Conservation (phyloP, 2,113 vertebrate species). For the Oreochromis tanganicae region DNA sequence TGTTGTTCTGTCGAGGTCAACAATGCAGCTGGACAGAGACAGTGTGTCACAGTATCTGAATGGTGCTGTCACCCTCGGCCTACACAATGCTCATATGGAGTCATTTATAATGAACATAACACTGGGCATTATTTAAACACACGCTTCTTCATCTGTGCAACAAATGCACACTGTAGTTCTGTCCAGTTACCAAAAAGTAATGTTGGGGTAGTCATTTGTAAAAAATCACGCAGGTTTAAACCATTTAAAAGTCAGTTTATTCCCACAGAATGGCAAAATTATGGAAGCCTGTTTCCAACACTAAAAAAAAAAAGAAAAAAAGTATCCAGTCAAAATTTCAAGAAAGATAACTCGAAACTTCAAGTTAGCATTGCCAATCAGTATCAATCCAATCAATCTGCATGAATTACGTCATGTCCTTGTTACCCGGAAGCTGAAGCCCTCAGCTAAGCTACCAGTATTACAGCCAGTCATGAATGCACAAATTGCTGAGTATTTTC, state of each 20-base stretch:
- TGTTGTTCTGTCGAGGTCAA: conserved; percentile 14
- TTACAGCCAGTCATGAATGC: background rate
- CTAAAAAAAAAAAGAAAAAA: background rate
- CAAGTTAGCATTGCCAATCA: background rate
- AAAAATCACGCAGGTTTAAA: background rate
- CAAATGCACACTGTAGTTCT: background rate
- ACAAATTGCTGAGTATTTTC: background rate
- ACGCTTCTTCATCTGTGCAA: background rate
- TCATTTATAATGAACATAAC: background rate
- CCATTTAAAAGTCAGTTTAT: background rate
- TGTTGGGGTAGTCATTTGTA: background rate
- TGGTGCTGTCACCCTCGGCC: conserved; percentile 18
- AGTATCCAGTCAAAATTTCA: accelerated
- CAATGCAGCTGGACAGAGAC: conserved; percentile 28
- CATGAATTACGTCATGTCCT: background rate
- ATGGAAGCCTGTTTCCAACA: background rate
- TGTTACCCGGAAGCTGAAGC: background rate
- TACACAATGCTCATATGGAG: background rate
- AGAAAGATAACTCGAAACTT: accelerated
- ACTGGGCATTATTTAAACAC: background rate
- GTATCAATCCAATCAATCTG: background rate
- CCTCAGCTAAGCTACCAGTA: background rate
- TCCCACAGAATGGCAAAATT: background rate
- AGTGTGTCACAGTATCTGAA: conserved; percentile 15
- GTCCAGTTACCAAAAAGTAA: background rate